These are phyloP conservation scores for Drosophila sp. DNA, from an alignment of 1,140 invertebrate genomes.

Conservation along the genomic window DNA sequence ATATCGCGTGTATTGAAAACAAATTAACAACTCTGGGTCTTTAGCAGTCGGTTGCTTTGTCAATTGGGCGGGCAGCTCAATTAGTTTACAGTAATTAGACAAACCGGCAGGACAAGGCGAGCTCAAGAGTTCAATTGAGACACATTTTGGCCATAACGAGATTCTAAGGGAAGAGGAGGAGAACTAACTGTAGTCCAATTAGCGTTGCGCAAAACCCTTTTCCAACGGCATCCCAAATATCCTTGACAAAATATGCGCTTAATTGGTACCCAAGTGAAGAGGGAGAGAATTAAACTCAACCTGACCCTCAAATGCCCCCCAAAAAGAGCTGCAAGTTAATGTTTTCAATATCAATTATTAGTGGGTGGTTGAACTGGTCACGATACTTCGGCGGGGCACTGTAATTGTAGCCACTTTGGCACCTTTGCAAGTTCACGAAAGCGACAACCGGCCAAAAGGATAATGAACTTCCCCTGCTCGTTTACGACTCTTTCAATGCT, in stretches of 20 bases:
- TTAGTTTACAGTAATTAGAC: constrained; percentile 71
- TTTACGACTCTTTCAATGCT: constrained; percentile 59
- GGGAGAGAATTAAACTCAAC: background rate
- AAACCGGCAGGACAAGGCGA: constrained; percentile 40
- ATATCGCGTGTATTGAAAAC: constrained; percentile 62
- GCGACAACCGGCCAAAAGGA: constrained; percentile 55
- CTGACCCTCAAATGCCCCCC: constrained; percentile 33
- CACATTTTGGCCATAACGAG: background rate
- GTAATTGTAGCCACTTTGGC: constrained; percentile 64
- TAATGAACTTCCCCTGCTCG: constrained; percentile 63
- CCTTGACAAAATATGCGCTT: constrained; percentile 72
- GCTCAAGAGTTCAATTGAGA: constrained; percentile 30
- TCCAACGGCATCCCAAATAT: constrained; percentile 44
- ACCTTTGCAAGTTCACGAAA: constrained; percentile 77
- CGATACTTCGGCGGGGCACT: background rate
- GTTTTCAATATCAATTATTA: constrained; percentile 81
- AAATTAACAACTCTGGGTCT: constrained; percentile 47
- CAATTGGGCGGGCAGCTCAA: constrained; percentile 37
- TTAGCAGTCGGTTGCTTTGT: background rate
- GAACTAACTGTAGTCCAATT: constrained; percentile 53
- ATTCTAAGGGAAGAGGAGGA: background rate
- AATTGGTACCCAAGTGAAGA: constrained; percentile 58
- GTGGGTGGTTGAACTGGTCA: background rate
- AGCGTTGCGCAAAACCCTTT: constrained; percentile 48
- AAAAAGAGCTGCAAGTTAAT: constrained; percentile 39